These are phyloP conservation scores for Petrophora chlorosata DNA, from an alignment of 2,888 invertebrate genomes.

Conservation along the genomic window DNA sequence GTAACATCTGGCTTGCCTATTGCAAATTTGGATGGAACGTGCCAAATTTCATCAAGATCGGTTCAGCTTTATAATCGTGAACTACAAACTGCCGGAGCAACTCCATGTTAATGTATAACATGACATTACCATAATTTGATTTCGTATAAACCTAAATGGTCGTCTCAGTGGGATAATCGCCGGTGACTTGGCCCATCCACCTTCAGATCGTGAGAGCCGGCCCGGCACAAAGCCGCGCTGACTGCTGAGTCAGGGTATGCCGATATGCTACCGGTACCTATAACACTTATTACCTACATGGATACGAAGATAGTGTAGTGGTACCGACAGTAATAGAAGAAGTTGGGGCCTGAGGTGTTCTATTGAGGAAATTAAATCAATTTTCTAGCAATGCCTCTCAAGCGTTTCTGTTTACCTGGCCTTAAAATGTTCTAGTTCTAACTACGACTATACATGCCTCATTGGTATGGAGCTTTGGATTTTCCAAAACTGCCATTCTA, in stretches of 20 bases:
- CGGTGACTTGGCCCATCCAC: conserved; percentile 15
- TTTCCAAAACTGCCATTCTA: too few relatives aligned
- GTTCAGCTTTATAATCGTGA: too few relatives aligned
- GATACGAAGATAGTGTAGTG: conserved; percentile 6
- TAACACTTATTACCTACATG: conserved; percentile 15
- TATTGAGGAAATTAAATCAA: too few relatives aligned
- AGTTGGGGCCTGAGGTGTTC: too few relatives aligned
- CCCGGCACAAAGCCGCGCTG: conserved; percentile 60
- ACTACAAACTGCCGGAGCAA: background rate
- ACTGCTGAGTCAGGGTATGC: conserved; percentile 69
- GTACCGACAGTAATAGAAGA: background rate
- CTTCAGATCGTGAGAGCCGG: conserved; percentile 63
- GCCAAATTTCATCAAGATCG: too few relatives aligned
- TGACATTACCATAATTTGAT: background rate
- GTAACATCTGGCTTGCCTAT: too few relatives aligned
- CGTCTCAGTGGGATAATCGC: conserved; percentile 19
- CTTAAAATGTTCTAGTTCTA: too few relatives aligned
- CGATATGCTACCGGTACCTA: conserved; percentile 46
- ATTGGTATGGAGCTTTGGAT: too few relatives aligned
- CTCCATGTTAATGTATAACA: background rate
- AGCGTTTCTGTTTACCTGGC: too few relatives aligned
- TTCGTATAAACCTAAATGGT: conserved; percentile 9
- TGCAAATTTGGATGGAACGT: too few relatives aligned
- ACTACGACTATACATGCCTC: too few relatives aligned
- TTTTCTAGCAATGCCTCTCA: too few relatives aligned